Evolutionary conservation across 2,888 invertebrate species (phyloP), one percentile per base, ranked within the genome.

Genomic region (Epsilonema sp.): DNA sequence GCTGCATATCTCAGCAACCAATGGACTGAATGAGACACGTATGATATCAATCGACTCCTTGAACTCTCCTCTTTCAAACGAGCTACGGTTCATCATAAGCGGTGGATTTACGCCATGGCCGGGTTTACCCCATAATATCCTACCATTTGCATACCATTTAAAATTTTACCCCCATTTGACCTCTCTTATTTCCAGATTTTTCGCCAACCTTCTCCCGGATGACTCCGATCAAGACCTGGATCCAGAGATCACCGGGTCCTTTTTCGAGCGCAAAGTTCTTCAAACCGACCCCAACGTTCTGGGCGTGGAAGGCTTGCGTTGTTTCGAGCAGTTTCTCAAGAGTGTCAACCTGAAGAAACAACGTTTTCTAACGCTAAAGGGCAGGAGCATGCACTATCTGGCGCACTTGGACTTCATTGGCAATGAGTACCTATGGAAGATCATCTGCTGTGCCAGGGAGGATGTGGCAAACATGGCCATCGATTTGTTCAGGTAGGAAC

Each of bases 381-480:
- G 44, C n/a, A 31, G 44, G 13, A 45, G 26, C 31, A 23, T n/a
- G 21, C 16, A 20, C 19, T 23, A 46, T 5, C 80, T 90, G 70
- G 86, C 89, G 67, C 86, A 89, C 69, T 79, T 83, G 56, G 87
- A 90, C 73, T 76, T 92, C 61, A 85, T 89, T 65, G 92, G 92
- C 54, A 78, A 85, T 64, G 90, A 92, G 69, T 92, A 92, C 73
- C 74, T 92, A 58, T 92, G 92, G 92, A 55, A 42, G 19, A 37
- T 52, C 43, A 43, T 50, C 22, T 80, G 86, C 22, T 79, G 82
- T 55, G 83, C 86, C 55, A 78, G 80, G 1, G 87, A 90, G 65
- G 87, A 87, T 58, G 89, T 92, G 57, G 86, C 90, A 13, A 77
- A 77, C 60, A 80, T 86, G 58, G 92, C 85, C 21, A 87, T 89